phyloP scores from a whole-genome alignment of 2,113 vertebrate species.

The Passerina amoena region DNA sequence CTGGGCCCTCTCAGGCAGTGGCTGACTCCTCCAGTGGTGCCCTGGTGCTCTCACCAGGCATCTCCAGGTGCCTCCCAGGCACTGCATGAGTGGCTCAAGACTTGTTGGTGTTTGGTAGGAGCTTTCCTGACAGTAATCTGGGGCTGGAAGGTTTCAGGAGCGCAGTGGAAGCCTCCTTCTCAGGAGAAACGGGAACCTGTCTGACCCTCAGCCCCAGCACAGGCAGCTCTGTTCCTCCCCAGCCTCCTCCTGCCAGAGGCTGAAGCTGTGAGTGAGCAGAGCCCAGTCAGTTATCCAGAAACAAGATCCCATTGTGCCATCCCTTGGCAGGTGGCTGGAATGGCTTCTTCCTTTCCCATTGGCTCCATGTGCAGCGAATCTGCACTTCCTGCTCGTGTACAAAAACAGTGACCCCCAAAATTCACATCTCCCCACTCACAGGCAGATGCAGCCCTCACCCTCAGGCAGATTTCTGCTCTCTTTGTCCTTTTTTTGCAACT shows the following conservation, averaged over 20 bases:
- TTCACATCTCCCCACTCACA: not conserved
- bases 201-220: accelerated
- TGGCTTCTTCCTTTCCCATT: not conserved
- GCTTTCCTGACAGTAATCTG: not conserved
- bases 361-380: accelerated
- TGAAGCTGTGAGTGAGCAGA: not conserved
- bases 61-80: not conserved
- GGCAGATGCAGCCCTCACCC: not conserved
- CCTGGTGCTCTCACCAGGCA: not conserved
- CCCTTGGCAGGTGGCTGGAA: not conserved
- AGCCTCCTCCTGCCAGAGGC: not conserved
- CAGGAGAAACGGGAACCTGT: not conserved
- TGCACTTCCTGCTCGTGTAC: not conserved
- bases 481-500: not conserved
- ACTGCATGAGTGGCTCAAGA: not conserved
- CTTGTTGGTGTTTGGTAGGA: not conserved
- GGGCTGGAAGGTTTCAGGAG: not conserved
- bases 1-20: accelerated
- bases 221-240: not conserved
- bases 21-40: not conserved
- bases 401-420: accelerated
- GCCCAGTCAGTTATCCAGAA: not conserved
- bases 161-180: accelerated
- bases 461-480: not conserved
- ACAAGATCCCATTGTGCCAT: no score